These are phyloP conservation scores for Pocillopora meandrina DNA, from an alignment of 92 coral and sea anemone genomes.

Conservation along the genomic window DNA sequence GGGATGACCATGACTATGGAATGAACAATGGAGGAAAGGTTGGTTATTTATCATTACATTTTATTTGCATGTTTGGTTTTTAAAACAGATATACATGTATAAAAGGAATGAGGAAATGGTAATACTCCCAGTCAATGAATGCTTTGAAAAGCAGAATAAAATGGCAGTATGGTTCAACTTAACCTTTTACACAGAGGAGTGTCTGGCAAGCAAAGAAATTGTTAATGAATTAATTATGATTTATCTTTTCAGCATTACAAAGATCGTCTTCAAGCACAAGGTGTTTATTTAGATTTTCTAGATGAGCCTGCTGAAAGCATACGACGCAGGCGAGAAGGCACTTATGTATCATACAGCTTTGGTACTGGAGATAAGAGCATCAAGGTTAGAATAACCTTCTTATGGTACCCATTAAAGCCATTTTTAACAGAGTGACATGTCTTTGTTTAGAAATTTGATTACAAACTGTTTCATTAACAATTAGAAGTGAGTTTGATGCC, in stretches of 20 bases:
- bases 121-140: too few species aligned
- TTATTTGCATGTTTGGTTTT: not conserved
- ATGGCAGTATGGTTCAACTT: too few species aligned
- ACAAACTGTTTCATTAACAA: too few species aligned
- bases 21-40: conserved; percentile 97
- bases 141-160: too few species aligned
- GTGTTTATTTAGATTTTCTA: conserved; percentile 87
- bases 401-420: too few species aligned
- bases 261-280: conserved; percentile 89
- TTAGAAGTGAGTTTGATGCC: too few species aligned
- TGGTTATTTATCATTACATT: not conserved
- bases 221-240: not conserved
- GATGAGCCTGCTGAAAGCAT: conserved; percentile 86
- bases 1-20: conserved; percentile 99
- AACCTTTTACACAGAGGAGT: too few species aligned
- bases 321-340: conserved; percentile 82
- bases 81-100: not conserved
- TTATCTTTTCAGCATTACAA: conserved; percentile 70
- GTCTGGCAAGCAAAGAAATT: too few species aligned
- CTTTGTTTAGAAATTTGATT: too few species aligned
- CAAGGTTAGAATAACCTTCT: conserved; percentile 60
- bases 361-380: conserved; percentile 78
- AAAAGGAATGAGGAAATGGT: too few species aligned
- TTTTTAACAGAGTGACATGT: too few species aligned
- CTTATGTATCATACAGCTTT: conserved; percentile 83